phyloP scores from a whole-genome alignment of 2,888 invertebrate genomes.

The Sepioteuthis lessoniana region DNA sequence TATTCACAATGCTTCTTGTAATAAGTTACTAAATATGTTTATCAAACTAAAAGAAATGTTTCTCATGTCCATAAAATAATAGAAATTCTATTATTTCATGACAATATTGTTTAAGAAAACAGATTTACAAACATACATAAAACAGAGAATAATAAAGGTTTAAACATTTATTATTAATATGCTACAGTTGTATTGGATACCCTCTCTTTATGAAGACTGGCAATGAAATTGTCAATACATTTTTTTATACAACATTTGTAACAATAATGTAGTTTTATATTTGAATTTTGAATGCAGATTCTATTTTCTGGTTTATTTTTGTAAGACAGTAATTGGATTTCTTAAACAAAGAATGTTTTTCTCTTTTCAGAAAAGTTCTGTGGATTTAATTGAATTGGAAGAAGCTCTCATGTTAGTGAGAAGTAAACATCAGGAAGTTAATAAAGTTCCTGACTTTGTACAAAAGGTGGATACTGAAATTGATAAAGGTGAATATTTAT shows the following conservation, averaged over 20 bases:
- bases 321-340: background rate
- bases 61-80: too few species aligned
- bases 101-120: too few species aligned
- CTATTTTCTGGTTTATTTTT: background rate
- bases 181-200: too few species aligned
- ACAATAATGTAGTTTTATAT: background rate
- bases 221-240: too few species aligned
- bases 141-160: too few species aligned
- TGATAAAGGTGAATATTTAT: conserved; percentile 65
- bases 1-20: too few species aligned
- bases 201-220: too few species aligned
- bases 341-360: conserved; percentile 11
- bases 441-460: conserved; percentile 70
- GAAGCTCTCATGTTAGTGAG: conserved; percentile 75
- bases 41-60: too few species aligned
- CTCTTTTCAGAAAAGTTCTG: conserved; percentile 72
- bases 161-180: too few species aligned
- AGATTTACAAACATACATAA: too few species aligned
- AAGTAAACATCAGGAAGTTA: conserved; percentile 69
- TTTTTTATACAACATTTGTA: background rate
- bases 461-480: conserved; percentile 72
- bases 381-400: conserved; percentile 75
- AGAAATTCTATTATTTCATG: too few species aligned
- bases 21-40: too few species aligned
- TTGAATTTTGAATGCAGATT: background rate